Percentiles rank a stretch among this genome's conserved stretches.
These are phyloP conservation scores for Melanchra persicariae DNA, from an alignment of 2,888 invertebrate genomes.

Conservation along the genomic window DNA sequence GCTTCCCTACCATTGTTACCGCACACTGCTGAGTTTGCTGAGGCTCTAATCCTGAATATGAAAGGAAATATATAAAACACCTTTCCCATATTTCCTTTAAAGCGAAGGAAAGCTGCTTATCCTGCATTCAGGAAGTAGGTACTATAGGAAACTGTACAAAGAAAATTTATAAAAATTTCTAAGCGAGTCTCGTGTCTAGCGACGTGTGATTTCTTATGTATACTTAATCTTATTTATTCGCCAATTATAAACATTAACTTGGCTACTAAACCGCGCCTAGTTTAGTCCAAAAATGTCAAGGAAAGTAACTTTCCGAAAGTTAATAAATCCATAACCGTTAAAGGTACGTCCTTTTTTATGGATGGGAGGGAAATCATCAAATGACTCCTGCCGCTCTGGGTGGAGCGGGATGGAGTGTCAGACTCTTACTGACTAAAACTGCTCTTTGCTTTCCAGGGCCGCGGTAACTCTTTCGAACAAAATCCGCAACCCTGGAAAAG, in stretches of 20 bases:
- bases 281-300: background rate
- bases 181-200: background rate
- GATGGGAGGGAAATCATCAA: too few relatives aligned
- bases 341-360: background rate
- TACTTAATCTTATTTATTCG: background rate
- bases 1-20: slow-evolving; percentile 57
- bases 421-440: too few relatives aligned
- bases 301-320: background rate
- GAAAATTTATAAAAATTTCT: slow-evolving; percentile 1
- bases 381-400: too few relatives aligned
- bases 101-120: slow-evolving; percentile 49
- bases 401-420: too few relatives aligned
- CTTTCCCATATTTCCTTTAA: slow-evolving; percentile 49
- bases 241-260: background rate
- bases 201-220: background rate
- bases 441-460: too few relatives aligned
- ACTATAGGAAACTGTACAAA: slow-evolving; percentile 5
- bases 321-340: background rate
- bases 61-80: slow-evolving; percentile 55
- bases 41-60: slow-evolving; percentile 54
- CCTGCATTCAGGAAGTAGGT: slow-evolving; percentile 24
- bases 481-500: too few relatives aligned
- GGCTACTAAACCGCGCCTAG: too few relatives aligned
- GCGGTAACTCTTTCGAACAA: too few relatives aligned
- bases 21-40: slow-evolving; percentile 14